Base-by-base conservation (phyloP, 2,888 invertebrate species). In the Drymonia ruficornis region DNA sequence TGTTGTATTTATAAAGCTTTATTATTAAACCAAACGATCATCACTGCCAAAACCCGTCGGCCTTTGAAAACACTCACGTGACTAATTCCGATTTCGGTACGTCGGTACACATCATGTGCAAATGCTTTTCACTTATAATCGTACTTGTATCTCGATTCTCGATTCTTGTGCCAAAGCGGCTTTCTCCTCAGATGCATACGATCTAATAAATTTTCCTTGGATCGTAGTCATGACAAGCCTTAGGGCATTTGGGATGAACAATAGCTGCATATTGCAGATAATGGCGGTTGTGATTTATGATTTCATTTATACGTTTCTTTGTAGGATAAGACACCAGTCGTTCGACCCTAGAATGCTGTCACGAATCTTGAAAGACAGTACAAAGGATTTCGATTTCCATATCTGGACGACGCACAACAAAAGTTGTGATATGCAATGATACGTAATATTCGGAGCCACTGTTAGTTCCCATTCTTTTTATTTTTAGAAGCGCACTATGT, bases 151-250 rank as follows among this genome's bases (percentile, higher is more conserved):
- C 68, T 45, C 28, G n/a, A n/a, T n/a, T n/a, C n/a, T n/a, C n/a
- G n/a, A n/a, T n/a, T n/a, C n/a, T n/a, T n/a, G 28, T 83, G 86
- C 85, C 84, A 86, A 85, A 71, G 74, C 66, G 56, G 81, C 85
- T 87, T 86, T 87, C 86, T 80, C 83, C 77, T 58, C 63, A 57
- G 53, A 70, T 77, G 68, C 69, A 76, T 75, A 61, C 55, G 61
- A 61, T 72, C 63, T 64, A 68, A 81, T 81, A 78, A 72, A 80
- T 81, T 55, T 52, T 62, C 59, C 61, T 38, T 49, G 49, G 59
- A 55, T 55, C 47, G 56, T 50, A 44, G 61, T 55, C 49, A 43
- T 29, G 50, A 31, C 8, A 8, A 16, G 16, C 40, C 40, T 2
- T 8, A 16, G 44, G 48, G 54, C 56, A 62, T 53, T 2, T 50